Evolutionary conservation across 2,797 vertebrate genomes (phyloP), one percentile per base, ranked within the genome.

Genomic region (Tympanoctomys barrerae): DNA sequence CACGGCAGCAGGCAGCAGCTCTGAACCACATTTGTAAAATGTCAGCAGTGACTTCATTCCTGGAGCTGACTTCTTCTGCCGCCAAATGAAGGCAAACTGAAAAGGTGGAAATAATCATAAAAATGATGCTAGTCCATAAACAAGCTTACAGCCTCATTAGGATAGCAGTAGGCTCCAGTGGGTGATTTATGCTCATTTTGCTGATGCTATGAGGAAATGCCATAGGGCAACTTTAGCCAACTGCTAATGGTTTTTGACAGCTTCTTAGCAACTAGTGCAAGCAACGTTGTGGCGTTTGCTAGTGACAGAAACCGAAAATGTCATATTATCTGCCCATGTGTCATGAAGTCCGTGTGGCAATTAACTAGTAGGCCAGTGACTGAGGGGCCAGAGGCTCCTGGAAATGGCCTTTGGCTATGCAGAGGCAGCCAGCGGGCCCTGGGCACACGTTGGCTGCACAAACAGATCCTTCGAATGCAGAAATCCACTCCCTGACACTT

Each of bases 291-390:
- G 98, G 99, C 98, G 98, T 98, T 99, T 98, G 99, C 98, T 99
- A 99, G 99, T 99, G 99, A 99, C 99, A 99, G 99, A 98, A 99
- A 99, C 99, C 42, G 98, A 99, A 99, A 99, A 99, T 99, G 99
- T 99, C 99, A 99, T 99, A 98, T 99, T 98, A 99, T 99, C 99
- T 99, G 99, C 99, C 99, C 99, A 98, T 99, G 98, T 99, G 98
- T 99, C 99, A 99, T 98, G 88, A 98, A 99, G 99, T 99, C 99
- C 98, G 98, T 98, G 99, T 99, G 99, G 99, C 99, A 99, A 99
- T 99, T 99, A 99, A 99, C 98, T 99, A 99, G 99, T 96, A 99
- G 99, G 99, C 99, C 99, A 99, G 99, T 99, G 99, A 99, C 99
- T 99, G 99, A 99, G 99, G 99, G 99, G 99, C 99, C 99, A 99